Evolutionary conservation across 2,888 invertebrate genomes (phyloP).

Genomic region (Arenicola marina): DNA sequence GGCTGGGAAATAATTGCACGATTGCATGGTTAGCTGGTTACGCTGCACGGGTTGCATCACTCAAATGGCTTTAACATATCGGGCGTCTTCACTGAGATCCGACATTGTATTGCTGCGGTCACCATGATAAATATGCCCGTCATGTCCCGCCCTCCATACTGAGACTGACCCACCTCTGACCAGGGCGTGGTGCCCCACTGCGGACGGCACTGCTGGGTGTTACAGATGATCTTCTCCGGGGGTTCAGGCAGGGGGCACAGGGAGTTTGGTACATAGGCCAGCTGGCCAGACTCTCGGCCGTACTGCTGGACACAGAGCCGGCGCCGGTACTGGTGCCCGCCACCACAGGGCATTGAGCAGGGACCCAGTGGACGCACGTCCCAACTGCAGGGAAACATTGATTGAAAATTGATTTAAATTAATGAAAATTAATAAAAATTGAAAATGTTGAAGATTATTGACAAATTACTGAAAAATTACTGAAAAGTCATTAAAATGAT

Average conservation of each 20-base stretch:
- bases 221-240: conserved; percentile 80
- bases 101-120: neutral
- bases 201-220: conserved; percentile 89
- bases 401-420: too few species aligned
- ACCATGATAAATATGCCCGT: too few species aligned
- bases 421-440: too few species aligned
- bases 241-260: conserved; percentile 96
- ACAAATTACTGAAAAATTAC: too few species aligned
- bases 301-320: neutral
- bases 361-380: neutral
- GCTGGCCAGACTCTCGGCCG: conserved; percentile 29
- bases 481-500: too few species aligned
- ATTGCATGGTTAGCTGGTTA: too few species aligned
- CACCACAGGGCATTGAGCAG: neutral
- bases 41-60: too few species aligned
- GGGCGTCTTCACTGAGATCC: neutral
- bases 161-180: conserved; percentile 76
- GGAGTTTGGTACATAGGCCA: conserved; percentile 76
- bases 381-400: too few species aligned
- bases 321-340: neutral
- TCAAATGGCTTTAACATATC: neutral
- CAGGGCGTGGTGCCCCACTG: conserved; percentile 86
- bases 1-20: too few species aligned
- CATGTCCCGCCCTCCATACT: too few species aligned
- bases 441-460: too few species aligned